Base-by-base conservation (phyloP, 1,140 invertebrate genomes). In the Euura saliciscinereae region DNA sequence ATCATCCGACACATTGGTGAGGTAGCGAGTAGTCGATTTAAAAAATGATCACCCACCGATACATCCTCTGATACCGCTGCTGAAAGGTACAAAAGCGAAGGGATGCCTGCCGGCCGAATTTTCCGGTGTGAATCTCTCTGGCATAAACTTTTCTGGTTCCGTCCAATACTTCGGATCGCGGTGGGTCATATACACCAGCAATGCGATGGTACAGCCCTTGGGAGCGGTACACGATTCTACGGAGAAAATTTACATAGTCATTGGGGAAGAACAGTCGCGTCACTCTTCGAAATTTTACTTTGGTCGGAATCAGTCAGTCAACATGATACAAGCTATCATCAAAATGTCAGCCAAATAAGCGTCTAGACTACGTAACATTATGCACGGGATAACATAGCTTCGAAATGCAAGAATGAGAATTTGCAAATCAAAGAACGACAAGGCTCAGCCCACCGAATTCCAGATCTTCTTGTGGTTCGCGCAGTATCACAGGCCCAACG, bases 141-240 rank as follows among this genome's bases (percentile, higher is more conserved):
- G 94, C 83, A 93, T 85, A 78, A 93, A 95, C 70, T 86, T 84
- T 67, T 93, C 89, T 0, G 94, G 93, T 67, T 94, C 85, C 3
- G 89, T 87, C 79, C 90, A 95, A 70, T 87, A 84, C 5, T 88
- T 82, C 10, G 86, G 81, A 79, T 92, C 87, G 65, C 91, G 86
- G 78, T 95, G 93, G 43, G 75, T 78, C 44, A 72, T 59, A 68
- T 70, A 79, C 0, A 72, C 68, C 0, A 70, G 67, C 71, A 79
- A 72, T 2, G 75, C 65, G 7, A 79, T 44, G 0, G 73, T 72
- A 68, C 75, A 76, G 28, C 75, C 74, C 43, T 79, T 72, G 6
- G 76, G 78, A 11, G 77, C 64, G 2, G 72, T 79, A 44, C 71
- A 77, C 7, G 67, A 71, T 28, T 74, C 78, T 79, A 64, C 4